Evolutionary conservation across 2,113 vertebrate genomes (phyloP).

Genomic region (Perccottus glenii): DNA sequence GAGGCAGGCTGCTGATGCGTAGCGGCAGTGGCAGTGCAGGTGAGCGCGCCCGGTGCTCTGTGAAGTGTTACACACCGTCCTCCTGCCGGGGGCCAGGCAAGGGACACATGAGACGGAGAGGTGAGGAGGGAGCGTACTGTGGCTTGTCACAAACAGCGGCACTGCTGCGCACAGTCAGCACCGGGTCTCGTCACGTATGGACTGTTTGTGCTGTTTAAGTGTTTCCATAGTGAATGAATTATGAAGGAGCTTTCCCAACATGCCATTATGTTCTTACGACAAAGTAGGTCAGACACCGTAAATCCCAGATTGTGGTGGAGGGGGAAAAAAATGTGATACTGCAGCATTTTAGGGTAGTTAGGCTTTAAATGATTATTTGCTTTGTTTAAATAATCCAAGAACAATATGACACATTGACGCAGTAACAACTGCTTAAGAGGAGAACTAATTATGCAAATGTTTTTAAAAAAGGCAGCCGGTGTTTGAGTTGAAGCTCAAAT

Average conservation of each 20-base stretch:
- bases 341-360: no score
- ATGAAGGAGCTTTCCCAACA: constrained; percentile 20
- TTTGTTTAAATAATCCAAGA: no score
- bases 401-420: no score
- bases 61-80: constrained; percentile 60
- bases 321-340: no score
- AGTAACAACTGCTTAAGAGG: no score
- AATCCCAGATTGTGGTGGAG: no score
- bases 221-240: constrained; percentile 24
- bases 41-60: constrained; percentile 53
- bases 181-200: constrained; percentile 31
- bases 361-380: no score
- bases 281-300: no score
- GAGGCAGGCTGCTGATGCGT: constrained; percentile 52
- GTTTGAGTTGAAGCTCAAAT: no score
- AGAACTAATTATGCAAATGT: no score
- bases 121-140: constrained; percentile 17
- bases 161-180: constrained; percentile 29
- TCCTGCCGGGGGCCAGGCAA: constrained; percentile 25
- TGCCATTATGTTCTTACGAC: no score
- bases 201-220: constrained; percentile 26
- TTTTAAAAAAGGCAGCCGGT: no score
- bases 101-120: constrained; percentile 11
- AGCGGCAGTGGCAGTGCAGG: constrained; percentile 60
- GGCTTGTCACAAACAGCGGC: constrained; percentile 38